Base-by-base conservation (phyloP, 2,888 invertebrate genomes). In the Biston stratarius region DNA sequence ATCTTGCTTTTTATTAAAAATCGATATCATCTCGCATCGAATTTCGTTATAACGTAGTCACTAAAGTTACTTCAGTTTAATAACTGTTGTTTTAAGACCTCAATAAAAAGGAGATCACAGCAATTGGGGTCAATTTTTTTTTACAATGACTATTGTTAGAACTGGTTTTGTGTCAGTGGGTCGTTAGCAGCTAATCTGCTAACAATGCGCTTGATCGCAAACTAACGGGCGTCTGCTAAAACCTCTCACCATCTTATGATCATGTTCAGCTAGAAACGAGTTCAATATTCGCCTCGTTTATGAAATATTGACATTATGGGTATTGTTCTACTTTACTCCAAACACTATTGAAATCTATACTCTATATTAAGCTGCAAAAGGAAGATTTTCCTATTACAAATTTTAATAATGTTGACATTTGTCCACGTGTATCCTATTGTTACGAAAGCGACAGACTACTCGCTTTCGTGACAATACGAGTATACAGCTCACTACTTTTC, bases 141-240 rank as follows among this genome's bases (percentile, higher is more conserved):
- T 76, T 74, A 69, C 66, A 74, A 77, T 74, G 72, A 60, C 61
- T 73, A 71, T 75, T 70, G 73, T 78, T 80, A 76, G 78, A 78
- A 78, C 79, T 73, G 72, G 77, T 70, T 69, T 75, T 76, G 78
- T 81, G 83, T 78, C 77, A 80, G 74, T 78, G 77, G 81, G 82
- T 77, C 77, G 77, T 75, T 76, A 78, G 75, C 69, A 64, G 69
- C 60, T 62, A 69, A 70, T 71, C 67, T 64, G 73, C 69, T 76
- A 77, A 79, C 77, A 76, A 78, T 77, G 74, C 71, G 61, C 71
- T 74, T 71, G 75, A 76, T 74, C 70, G 71, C 74, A 64, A 75
- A 77, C 60, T 79, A 75, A 67, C 69, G 74, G 78, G 67, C 67
- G 53, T 42, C 49, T 70, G 76, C 69, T 77, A 73, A 74, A 61